Evolutionary conservation across 1,140 invertebrate species (phyloP).

Genomic region (Magallana angulata): DNA sequence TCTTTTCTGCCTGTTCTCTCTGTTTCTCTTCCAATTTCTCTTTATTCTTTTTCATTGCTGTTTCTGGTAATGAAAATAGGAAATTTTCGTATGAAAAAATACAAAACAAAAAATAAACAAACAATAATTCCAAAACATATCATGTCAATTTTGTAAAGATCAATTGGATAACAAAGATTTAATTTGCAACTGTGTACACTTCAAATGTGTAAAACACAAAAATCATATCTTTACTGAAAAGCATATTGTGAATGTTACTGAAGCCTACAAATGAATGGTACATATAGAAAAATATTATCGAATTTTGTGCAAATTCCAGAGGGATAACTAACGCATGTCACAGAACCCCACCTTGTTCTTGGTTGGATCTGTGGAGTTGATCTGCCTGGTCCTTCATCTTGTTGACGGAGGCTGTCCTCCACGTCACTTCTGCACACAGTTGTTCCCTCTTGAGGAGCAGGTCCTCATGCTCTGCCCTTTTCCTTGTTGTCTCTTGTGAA

Average conservation of each 20-base stretch:
- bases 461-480: conserved; percentile 71
- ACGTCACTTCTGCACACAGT: conserved; percentile 75
- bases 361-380: conserved; percentile 40
- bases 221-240: too few relatives aligned
- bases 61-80: not conserved
- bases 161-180: too few relatives aligned
- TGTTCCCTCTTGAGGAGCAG: conserved; percentile 72
- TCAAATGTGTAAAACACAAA: too few relatives aligned
- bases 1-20: conserved; percentile 56
- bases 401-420: conserved; percentile 79
- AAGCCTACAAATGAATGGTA: too few relatives aligned
- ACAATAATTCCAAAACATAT: too few relatives aligned
- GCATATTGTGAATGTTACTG: too few relatives aligned
- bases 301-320: too few relatives aligned
- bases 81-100: not conserved
- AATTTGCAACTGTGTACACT: too few relatives aligned
- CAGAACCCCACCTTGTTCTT: conserved; percentile 51
- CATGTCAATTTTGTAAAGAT: too few relatives aligned
- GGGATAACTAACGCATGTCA: too few relatives aligned
- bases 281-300: too few relatives aligned
- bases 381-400: conserved; percentile 67
- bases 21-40: conserved; percentile 5
- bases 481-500: conserved; percentile 69
- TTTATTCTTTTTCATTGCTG: conserved; percentile 9
- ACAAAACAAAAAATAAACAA: not conserved